A percentile compares a stretch with the other conserved stretches of the same genome.
phyloP scores from a whole-genome alignment of 2,797 vertebrate genomes.

The Alcedo atthis region DNA sequence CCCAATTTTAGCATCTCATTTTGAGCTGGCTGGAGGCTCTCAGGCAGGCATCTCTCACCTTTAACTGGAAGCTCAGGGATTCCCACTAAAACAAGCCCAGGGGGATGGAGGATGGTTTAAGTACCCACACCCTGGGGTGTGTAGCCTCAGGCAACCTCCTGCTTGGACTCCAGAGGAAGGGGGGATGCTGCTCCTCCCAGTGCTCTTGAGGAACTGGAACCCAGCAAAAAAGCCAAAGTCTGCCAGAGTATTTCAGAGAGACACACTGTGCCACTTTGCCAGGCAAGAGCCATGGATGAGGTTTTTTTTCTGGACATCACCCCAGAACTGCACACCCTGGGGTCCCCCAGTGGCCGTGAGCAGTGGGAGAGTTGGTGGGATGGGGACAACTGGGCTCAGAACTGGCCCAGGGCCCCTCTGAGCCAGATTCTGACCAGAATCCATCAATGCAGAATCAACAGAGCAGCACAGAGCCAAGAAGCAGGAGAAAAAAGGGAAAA shows the following conservation, averaged over 20 bases:
- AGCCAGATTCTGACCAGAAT: not conserved
- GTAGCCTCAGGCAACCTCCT: not conserved
- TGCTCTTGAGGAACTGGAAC: fast-evolving
- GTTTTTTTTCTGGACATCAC: not conserved
- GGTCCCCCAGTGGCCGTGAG: not conserved
- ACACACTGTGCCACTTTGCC: fast-evolving
- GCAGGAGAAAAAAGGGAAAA: not conserved
- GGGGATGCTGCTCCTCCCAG: not conserved
- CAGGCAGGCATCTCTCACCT: not conserved
- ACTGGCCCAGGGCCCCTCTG: fast-evolving
- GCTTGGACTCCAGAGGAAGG: not conserved
- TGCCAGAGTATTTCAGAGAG: not conserved
- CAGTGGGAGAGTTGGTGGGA: not conserved
- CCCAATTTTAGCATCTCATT: not conserved
- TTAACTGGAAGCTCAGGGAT: not conserved
- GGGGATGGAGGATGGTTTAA: fast-evolving
- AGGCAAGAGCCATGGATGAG: not conserved
- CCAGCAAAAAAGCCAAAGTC: not conserved
- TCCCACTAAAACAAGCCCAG: not conserved
- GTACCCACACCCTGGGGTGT: fast-evolving
- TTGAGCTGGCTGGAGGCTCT: not conserved
- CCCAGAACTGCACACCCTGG: not conserved
- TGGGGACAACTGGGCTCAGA: not conserved
- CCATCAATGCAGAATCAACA: not conserved
- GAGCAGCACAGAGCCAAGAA: not conserved